Evolutionary conservation across 1,140 invertebrate genomes (phyloP).

Genomic region (Panagrolaimus sp.): DNA sequence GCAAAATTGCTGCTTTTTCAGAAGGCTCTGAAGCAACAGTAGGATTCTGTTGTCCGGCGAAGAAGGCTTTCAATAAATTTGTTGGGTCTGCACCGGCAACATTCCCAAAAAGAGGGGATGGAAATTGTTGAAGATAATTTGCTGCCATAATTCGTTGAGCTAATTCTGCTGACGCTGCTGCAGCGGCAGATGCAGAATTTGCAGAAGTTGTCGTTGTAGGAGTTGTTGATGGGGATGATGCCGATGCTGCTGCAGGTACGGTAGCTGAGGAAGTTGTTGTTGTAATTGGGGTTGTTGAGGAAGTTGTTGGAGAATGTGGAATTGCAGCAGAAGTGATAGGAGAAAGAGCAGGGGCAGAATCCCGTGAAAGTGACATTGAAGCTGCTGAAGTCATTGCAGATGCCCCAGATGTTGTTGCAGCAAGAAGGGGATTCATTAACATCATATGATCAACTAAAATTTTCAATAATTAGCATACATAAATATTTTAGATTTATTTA

Average conservation of each 20-base stretch:
- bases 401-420: neutral
- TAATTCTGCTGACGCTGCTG: no score
- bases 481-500: no score
- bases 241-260: neutral
- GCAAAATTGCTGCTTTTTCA: no score
- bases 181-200: neutral
- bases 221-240: neutral
- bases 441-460: neutral
- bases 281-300: neutral
- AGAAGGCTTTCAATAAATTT: no score
- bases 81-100: no score
- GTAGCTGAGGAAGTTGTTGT: neutral
- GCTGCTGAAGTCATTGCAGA: neutral
- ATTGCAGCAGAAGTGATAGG: neutral
- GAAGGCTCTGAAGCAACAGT: no score
- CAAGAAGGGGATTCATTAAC: neutral
- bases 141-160: no score
- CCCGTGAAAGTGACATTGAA: neutral
- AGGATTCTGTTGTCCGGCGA: no score
- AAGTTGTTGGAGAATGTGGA: neutral
- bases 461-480: no score
- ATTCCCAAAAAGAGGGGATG: no score
- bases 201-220: neutral
- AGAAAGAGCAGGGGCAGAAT: neutral
- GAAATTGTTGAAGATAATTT: no score